Evolutionary conservation across 2,113 vertebrate genomes (phyloP).

Genomic region (Podarcis cretensis): DNA sequence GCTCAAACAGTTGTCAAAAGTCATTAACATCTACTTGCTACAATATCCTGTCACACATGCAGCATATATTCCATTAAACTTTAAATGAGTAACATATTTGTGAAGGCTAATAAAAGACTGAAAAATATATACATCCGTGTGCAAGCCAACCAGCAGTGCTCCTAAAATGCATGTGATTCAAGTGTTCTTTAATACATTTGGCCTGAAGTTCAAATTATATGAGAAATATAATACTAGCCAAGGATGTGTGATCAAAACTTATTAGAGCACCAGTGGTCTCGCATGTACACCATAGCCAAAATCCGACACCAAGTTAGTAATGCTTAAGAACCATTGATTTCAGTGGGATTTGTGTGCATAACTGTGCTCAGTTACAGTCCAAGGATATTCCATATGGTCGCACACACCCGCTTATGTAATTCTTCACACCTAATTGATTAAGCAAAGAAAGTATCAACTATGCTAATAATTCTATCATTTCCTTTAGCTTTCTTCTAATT

Average conservation of each 20-base stretch:
- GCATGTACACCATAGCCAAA: slow-evolving; percentile 7
- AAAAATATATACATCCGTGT: slow-evolving; percentile 4
- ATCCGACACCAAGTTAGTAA: not conserved
- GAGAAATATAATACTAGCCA: not conserved
- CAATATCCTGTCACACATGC: not conserved
- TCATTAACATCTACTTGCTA: slow-evolving; percentile 20
- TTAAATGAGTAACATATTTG: slow-evolving; percentile 35
- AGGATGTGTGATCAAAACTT: slow-evolving; percentile 5
- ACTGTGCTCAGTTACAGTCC: not conserved
- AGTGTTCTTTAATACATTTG: not conserved
- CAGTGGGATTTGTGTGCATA: not conserved
- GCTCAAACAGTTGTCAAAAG: slow-evolving; percentile 36
- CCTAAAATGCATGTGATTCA: slow-evolving; percentile 11
- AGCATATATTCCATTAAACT: slow-evolving; percentile 38
- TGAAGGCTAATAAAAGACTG: not conserved
- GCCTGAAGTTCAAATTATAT: slow-evolving; percentile 24
- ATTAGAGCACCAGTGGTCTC: not conserved
- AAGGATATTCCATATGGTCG: slow-evolving; percentile 17
- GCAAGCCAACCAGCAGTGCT: slow-evolving; percentile 18
- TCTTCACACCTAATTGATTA: not conserved
- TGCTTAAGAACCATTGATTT: not conserved
- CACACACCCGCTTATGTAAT: not conserved
- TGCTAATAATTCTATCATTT: not conserved
- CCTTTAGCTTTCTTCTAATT: slow-evolving; percentile 18
- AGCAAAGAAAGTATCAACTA: not conserved